A percentile compares a stretch with the other conserved stretches of the same genome.
These are phyloP conservation scores for Hipposideros larvatus DNA, from an alignment of 2,797 vertebrate species.

Conservation along the genomic window DNA sequence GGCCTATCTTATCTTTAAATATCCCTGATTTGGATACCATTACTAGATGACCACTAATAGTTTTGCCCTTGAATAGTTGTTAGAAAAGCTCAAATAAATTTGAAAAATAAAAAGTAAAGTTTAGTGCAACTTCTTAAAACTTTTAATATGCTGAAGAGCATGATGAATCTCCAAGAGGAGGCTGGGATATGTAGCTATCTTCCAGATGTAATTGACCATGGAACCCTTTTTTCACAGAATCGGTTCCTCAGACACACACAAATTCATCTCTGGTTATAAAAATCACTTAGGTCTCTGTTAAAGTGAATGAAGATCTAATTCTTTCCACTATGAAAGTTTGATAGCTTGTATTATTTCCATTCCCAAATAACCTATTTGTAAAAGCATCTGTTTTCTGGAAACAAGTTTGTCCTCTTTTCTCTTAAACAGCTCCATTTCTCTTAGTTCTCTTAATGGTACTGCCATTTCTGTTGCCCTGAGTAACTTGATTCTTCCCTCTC, in stretches of 20 bases:
- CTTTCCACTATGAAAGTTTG: constrained; percentile 32
- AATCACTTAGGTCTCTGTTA: neutral
- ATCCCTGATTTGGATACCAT: neutral
- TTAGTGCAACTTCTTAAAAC: constrained; percentile 20
- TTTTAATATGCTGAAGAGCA: neutral
- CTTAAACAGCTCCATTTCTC: neutral
- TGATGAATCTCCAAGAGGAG: neutral
- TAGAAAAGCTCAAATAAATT: neutral
- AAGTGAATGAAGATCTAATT: neutral
- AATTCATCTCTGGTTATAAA: neutral
- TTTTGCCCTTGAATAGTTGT: constrained; percentile 5
- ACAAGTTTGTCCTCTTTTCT: constrained; percentile 33
- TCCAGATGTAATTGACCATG: neutral
- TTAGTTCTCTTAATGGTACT: neutral
- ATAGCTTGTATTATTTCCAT: neutral
- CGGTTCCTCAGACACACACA: neutral
- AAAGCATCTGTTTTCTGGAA: neutral
- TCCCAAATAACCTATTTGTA: neutral
- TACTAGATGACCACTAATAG: neutral
- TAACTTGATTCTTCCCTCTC: constrained; percentile 24
- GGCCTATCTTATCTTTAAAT: constrained; percentile 19
- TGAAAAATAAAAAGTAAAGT: neutral
- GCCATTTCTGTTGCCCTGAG: neutral
- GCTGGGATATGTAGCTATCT: neutral
- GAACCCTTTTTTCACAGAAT: neutral